Conservation (phyloP, 2,888 invertebrate species). For the Drosophila sordidula region DNA sequence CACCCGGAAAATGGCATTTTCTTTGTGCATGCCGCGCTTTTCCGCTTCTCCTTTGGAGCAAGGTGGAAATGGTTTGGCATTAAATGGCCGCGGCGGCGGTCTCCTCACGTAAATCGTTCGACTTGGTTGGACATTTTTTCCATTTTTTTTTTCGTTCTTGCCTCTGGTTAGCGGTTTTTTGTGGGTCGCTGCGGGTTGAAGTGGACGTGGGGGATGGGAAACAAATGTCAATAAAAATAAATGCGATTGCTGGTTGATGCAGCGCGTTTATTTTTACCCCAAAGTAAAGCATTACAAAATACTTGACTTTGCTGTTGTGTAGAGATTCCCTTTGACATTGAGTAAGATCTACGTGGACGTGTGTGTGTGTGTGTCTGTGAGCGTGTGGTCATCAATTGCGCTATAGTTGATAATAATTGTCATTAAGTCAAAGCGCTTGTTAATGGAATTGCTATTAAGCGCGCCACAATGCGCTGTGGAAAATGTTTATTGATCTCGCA, state of each 20-base stretch:
- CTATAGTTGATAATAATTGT: constrained; percentile 56
- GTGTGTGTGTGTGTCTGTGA: not conserved
- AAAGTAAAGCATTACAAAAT: constrained; percentile 43
- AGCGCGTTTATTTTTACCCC: constrained; percentile 47
- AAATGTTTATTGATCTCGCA: constrained; percentile 40
- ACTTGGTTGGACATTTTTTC: constrained; percentile 55
- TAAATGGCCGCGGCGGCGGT: constrained; percentile 73
- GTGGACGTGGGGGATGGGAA: constrained; percentile 14
- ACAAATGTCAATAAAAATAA: constrained; percentile 76
- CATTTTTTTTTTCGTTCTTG: constrained; percentile 10
- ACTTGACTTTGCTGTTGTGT: constrained; percentile 48
- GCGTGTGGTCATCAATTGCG: constrained; percentile 45
- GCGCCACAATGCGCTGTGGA: constrained; percentile 15
- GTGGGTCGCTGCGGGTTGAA: constrained; percentile 4
- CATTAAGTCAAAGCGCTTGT: constrained; percentile 42
- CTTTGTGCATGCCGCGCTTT: constrained; percentile 69
- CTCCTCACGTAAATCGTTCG: constrained; percentile 72
- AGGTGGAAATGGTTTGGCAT: constrained; percentile 48
- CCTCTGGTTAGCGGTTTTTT: constrained; percentile 47
- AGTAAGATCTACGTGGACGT: constrained; percentile 26
- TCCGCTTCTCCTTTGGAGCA: constrained; percentile 44
- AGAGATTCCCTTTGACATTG: constrained; percentile 52
- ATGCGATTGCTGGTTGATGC: constrained; percentile 67
- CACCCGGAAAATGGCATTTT: constrained; percentile 74
- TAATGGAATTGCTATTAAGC: constrained; percentile 51